Base-by-base conservation (phyloP, 1,140 invertebrate genomes). In the Micrasema minimum region DNA sequence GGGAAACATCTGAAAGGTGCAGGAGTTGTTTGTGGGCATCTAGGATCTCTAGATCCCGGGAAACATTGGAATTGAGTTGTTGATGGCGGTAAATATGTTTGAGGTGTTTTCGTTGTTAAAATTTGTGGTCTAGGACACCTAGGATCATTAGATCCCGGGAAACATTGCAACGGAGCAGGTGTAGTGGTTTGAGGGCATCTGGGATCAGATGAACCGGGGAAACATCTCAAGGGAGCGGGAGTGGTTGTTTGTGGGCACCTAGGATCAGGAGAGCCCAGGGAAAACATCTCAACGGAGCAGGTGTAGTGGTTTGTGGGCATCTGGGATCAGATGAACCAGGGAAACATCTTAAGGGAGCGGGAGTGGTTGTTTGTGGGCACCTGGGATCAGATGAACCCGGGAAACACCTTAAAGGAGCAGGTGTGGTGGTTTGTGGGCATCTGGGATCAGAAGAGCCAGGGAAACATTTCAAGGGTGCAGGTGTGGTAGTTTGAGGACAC, bases 361-460 rank as follows among this genome's bases (percentile, higher is more conserved):
- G 74, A 23, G 77, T 73, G 35, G 77, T 75, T n/a, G 50, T 72
- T 57, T 77, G 73, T 7, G 83, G 82, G 72, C 83, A 85, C 61
- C 82, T 74, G 18, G 83, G 83, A 78, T 85, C 82, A 6, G 74
- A 76, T 20, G 77, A 80, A 16, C 85, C 85, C 4, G 83, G 84
- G 65, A 77, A 78, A 66, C 77, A 81, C 57, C 81, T 83, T 6
- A 65, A 57, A 38, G 78, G 66, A 2, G 66, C 71, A 69, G 75
- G 41, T 9, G 65, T 18, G 0, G 62, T 43, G 43, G 76, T 50
- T 71, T 77, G 68, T 71, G 80, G 80, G 74, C 80, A 82, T 20
- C 80, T 74, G 0, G 79, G 78, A 75, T 83, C 81, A 20, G 50
- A 77, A 2, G 78, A 78, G 53, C 82, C 81, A 51, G 80, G 78